Evolutionary conservation across 2,888 invertebrate genomes (phyloP).

Genomic region (Nomada goodeniana): DNA sequence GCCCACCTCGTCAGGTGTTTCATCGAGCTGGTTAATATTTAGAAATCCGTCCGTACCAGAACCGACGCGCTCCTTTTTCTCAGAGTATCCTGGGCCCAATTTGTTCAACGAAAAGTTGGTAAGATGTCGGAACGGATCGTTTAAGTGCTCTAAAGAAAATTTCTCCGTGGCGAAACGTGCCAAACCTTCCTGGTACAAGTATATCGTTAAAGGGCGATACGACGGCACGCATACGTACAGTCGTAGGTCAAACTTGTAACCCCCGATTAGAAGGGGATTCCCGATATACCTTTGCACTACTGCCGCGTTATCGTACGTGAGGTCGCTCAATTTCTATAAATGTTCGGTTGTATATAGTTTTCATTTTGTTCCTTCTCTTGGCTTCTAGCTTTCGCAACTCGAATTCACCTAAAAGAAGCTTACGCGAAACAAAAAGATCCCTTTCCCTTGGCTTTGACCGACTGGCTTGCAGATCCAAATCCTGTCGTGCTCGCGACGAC

Average conservation of each 20-base stretch:
- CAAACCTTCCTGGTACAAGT: conserved; percentile 95
- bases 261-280: conserved; percentile 91
- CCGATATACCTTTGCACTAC: conserved; percentile 93
- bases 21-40: background rate
- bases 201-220: conserved; percentile 93
- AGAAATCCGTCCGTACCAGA: conserved; percentile 86
- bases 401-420: conserved; percentile 58
- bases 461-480: conserved; percentile 97
- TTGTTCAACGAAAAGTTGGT: conserved; percentile 97
- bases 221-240: conserved; percentile 96
- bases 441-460: conserved; percentile 93
- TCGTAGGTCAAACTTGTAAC: conserved; percentile 96
- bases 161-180: conserved; percentile 93
- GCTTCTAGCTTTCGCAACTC: background rate
- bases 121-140: conserved; percentile 93
- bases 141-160: conserved; percentile 92
- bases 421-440: conserved; percentile 93
- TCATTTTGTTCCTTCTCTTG: background rate
- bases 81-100: conserved; percentile 92
- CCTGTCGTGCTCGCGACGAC: conserved; percentile 84
- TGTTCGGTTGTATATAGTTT: background rate
- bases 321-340: conserved; percentile 90
- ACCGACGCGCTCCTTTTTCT: conserved; percentile 93
- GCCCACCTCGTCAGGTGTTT: background rate
- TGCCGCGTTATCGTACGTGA: conserved; percentile 91